Evolutionary conservation across 2,888 invertebrate species (phyloP), one percentile per base, ranked within the genome.

Genomic region (Chrysolina haemoptera): DNA sequence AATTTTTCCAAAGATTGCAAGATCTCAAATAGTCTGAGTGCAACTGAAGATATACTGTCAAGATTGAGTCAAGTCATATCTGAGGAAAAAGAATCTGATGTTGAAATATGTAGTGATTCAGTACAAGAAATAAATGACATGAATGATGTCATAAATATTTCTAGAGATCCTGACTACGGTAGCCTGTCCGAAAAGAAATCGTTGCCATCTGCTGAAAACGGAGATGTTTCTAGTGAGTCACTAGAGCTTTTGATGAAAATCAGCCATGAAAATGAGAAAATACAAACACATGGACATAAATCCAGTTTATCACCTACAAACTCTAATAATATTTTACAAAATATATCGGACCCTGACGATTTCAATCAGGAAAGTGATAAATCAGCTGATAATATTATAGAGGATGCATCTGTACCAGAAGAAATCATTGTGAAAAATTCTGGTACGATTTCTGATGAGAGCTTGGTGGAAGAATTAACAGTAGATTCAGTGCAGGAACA

Each of bases 21-120:
- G 62, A 55, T 65, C 12, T 66, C 68, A 53, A 53, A 68, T 27
- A 74, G 53, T 41, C 50, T 76, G 22, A 76, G 64, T 50, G 62
- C 71, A 35, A 70, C 72, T 11, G 68, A 72, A 50, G 74, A 72
- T 72, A 76, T 76, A 14, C 63, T 76, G n/a, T 72, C 69, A 5
- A 71, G 64, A 62, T 62, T 76, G 18, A 72, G 66, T 62, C 71
- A 68, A 18, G 64, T 62, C 14, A 67, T 68, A n/a, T 9, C 14
- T n/a, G n/a, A 62, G 16, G 16, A 62, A 62, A 27, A 10, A n/a
- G 43, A 46, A 41, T n/a, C n/a, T 4, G 65, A 65, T 43, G 22
- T 48, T 20, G 43, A 22, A 48, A 43, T 6, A n/a, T 22, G 46
- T 22, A 20, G 6, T 22, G 65, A 43, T 40, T 41, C 40, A 53